Conservation (phyloP, 2,797 vertebrate species). For the Girardinus metallicus region DNA sequence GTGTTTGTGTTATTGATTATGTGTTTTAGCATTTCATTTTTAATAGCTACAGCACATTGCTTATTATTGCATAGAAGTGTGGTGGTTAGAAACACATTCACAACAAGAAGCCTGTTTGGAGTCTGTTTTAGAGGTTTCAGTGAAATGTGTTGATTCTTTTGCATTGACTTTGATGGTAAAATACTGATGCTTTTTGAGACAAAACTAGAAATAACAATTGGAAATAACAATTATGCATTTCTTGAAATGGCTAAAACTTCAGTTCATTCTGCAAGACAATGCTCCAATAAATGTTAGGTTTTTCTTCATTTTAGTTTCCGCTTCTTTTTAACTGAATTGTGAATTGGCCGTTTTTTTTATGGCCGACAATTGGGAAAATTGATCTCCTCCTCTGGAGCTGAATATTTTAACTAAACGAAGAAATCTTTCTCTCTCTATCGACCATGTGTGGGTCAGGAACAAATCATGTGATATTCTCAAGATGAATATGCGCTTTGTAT, state of each 20-base stretch:
- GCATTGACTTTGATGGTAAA: not conserved
- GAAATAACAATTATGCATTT: not conserved
- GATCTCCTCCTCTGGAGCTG: not conserved
- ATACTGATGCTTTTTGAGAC: not conserved
- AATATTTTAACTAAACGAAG: slow-evolving; percentile 7
- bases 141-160: not conserved
- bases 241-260: not conserved
- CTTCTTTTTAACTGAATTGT: not conserved
- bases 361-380: not conserved
- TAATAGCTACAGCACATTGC: not conserved
- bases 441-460: slow-evolving; percentile 49
- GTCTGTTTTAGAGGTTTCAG: not conserved
- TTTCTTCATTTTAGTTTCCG: not conserved
- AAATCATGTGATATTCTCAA: slow-evolving; percentile 53
- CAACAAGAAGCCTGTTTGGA: not conserved
- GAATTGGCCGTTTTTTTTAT: not conserved
- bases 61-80: not conserved
- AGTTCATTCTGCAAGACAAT: not conserved
- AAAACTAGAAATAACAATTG: not conserved
- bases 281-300: not conserved
- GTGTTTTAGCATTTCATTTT: not conserved
- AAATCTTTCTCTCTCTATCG: slow-evolving; percentile 25
- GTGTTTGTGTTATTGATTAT: not conserved
- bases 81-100: not conserved
- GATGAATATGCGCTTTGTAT: slow-evolving; percentile 63